Base-by-base conservation (phyloP, 1,140 invertebrate genomes). In the Sweltsa coloradensis region DNA sequence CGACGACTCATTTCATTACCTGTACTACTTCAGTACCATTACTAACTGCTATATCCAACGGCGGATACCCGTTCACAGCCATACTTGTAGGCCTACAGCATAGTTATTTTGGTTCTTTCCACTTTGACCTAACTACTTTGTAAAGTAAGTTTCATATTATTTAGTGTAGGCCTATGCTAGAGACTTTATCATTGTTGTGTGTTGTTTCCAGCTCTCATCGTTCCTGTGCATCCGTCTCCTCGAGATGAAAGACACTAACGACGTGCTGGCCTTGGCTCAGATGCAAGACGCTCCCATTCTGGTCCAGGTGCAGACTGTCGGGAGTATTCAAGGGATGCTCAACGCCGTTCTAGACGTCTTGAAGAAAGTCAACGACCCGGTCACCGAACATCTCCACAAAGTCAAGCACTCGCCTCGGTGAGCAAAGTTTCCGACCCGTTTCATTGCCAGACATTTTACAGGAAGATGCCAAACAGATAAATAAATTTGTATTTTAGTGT, bases 401-500 rank as follows among this genome's bases (percentile, higher is more conserved):
- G 81, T 91, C 16, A 83, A 86, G 61, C 81, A 85, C 62, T 89
- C 80, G 1, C 74, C 83, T 5, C 85, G 83, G 78, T 86, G 62
- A 59, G 36, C 52, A 21, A 41, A 23, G 1, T 16, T 9, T 41
- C 11, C 18, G 40, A 9, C 22, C 14, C 42, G 34, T 44, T 19
- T 13, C 7, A 16, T 11, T 31, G n/a, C 11, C 16, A 11, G 11
- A 11, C 11, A 31, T 16, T 31, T 31, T 16, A 31, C 11, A 31
- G 11, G n/a, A 31, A 31, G 11, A 11, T 31, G n/a, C 11, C 29
- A 31, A 11, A 31, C 16, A 11, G 29, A 16, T 11, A 31, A 31
- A 11, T 11, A 11, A 31, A 31, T 31, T 16, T 31, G n/a, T 16
- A 31, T 11, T 31, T 16, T 31, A 11, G n/a, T 31, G 11, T 31